Evolutionary conservation across 2,888 invertebrate genomes (phyloP).

Genomic region (Poecilus cupreus): DNA sequence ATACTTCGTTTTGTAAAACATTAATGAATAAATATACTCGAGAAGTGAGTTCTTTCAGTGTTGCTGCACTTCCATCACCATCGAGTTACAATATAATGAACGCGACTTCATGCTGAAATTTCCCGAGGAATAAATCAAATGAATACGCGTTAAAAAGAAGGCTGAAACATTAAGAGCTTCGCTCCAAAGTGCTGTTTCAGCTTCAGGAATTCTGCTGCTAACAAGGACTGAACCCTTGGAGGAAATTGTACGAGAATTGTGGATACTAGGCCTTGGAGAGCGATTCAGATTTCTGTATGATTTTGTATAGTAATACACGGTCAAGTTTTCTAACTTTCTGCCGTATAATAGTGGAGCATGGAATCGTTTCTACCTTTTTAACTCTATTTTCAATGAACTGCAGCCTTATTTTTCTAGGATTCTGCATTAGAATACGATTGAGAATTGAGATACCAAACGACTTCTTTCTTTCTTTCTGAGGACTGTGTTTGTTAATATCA

Average conservation of each 20-base stretch:
- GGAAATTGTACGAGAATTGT: constrained; percentile 38
- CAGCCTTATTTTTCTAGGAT: neutral
- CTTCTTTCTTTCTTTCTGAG: no score
- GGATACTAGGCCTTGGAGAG: constrained; percentile 15
- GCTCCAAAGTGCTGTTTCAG: constrained; percentile 43
- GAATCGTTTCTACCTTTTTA: constrained; percentile 14
- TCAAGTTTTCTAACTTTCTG: neutral
- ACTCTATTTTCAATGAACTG: neutral
- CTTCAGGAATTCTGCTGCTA: constrained; percentile 46
- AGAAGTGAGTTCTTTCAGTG: neutral
- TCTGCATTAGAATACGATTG: neutral
- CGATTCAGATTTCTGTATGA: constrained; percentile 29
- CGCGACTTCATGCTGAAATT: constrained; percentile 41
- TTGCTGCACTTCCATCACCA: constrained; percentile 26
- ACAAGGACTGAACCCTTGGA: constrained; percentile 34
- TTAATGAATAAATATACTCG: constrained; percentile 27
- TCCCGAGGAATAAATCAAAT: constrained; percentile 49
- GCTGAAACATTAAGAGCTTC: constrained; percentile 46
- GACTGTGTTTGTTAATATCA: no score
- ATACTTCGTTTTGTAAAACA: constrained; percentile 23
- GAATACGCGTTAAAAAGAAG: constrained; percentile 48
- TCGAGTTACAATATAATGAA: constrained; percentile 42
- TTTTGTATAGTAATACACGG: constrained; percentile 20
- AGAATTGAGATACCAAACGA: no score
- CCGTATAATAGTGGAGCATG: neutral